Percentiles rank a stretch among this genome's conserved stretches.
Evolutionary conservation across 2,888 invertebrate genomes (phyloP).

Genomic region (Tillus elongatus): DNA sequence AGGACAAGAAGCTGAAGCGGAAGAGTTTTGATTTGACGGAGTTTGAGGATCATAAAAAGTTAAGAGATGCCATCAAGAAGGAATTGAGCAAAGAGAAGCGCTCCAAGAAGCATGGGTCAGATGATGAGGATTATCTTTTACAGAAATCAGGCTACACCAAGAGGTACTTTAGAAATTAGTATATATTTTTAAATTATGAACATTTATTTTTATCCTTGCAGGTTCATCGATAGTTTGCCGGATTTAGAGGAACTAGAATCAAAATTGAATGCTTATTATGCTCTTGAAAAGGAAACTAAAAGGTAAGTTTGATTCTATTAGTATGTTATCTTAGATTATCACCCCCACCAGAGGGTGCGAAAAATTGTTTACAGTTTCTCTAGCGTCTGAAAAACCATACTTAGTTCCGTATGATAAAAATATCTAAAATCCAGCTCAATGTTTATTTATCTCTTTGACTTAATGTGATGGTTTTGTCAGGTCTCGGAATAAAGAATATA

Average conservation of each 20-base stretch:
- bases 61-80: constrained; percentile 60
- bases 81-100: constrained; percentile 40
- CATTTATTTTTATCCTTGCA: constrained; percentile 29
- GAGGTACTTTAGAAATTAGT: constrained; percentile 31
- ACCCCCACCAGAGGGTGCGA: too few relatives aligned
- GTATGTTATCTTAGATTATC: too few relatives aligned
- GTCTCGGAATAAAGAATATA: too few relatives aligned
- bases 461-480: too few relatives aligned
- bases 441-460: too few relatives aligned
- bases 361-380: too few relatives aligned
- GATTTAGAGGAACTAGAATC: constrained; percentile 69
- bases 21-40: constrained; percentile 59
- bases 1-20: constrained; percentile 62
- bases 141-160: constrained; percentile 41
- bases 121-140: constrained; percentile 44
- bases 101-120: constrained; percentile 37
- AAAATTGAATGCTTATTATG: constrained; percentile 69
- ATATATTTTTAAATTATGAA: constrained; percentile 6
- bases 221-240: constrained; percentile 58
- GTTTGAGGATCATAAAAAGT: constrained; percentile 54
- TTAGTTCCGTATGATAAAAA: too few relatives aligned
- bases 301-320: constrained; percentile 47
- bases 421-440: too few relatives aligned
- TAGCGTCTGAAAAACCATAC: too few relatives aligned
- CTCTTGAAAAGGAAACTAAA: constrained; percentile 59